Evolutionary conservation across 2,888 invertebrate species (phyloP), one percentile per base, ranked within the genome.

Genomic region (Cybosia mesomella): DNA sequence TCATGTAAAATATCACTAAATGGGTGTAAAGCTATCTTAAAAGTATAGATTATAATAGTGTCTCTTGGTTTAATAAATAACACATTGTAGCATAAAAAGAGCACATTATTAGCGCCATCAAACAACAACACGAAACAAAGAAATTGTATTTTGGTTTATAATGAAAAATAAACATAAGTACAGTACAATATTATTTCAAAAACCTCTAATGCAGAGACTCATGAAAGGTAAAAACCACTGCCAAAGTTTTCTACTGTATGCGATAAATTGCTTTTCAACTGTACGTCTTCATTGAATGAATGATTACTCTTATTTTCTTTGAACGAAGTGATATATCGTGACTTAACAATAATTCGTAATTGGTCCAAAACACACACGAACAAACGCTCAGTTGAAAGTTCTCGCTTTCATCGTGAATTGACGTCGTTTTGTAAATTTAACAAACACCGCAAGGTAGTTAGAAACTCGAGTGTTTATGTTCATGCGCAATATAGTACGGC

Each of bases 401-500:
- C 58, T 18, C 72, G 77, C 79, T 78, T 81, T 82, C 72, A 65
- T 69, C 57, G 66, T 72, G 58, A 59, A 72, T 73, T 49, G 64
- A 75, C 77, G 76, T 79, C 73, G 76, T 80, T 81, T 80, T 77
- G 73, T 77, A 63, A 71, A 75, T 76, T 80, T 77, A 72, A 74
- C 64, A 74, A 69, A 71, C 60, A 77, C 77, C 77, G 69, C 76
- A 78, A 68, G 65, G 69, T 75, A 70, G 74, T 80, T 81, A 78
- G 73, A 76, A 80, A 81, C 73, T 76, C 53, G 57, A 5, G 60
- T 70, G 69, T 66, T 68, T 43, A 43, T 60, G 43, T 61, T 71
- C 73, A 75, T 76, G 66, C 18, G 18, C 70, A 69, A 65, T 39
- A 71, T 74, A 61, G 66, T 70, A 70, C 64, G 62, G 67, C 43